Conservation (phyloP, 2,113 vertebrate species). For the Rhabdornis inornatus region DNA sequence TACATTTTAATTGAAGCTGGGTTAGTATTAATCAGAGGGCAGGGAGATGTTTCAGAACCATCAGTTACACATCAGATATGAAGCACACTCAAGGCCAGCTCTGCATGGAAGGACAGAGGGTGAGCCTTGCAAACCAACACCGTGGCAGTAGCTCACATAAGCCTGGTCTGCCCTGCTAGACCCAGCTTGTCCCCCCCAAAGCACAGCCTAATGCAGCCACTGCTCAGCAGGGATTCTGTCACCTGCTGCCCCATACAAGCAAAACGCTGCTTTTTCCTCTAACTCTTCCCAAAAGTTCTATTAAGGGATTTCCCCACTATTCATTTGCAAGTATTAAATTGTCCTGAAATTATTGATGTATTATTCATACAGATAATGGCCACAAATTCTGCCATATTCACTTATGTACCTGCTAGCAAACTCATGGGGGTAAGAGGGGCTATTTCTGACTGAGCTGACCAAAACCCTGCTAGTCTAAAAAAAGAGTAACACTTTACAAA, state of each 20-base stretch:
- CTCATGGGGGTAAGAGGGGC: neutral
- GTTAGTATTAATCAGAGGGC: conserved; percentile 38
- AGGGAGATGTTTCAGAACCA: neutral
- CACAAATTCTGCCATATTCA: neutral
- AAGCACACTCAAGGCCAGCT: neutral
- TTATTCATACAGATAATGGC: neutral
- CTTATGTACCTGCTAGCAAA: neutral
- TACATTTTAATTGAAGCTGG: conserved; percentile 39
- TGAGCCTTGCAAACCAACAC: accelerated
- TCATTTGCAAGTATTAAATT: neutral
- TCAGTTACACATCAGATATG: neutral
- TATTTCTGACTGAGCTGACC: neutral
- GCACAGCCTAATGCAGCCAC: neutral
- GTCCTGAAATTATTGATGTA: neutral
- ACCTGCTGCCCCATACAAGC: neutral
- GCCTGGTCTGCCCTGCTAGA: neutral
- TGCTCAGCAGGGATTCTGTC: neutral
- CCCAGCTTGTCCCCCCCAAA: neutral
- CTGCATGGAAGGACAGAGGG: neutral
- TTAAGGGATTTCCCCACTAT: neutral
- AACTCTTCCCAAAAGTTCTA: neutral
- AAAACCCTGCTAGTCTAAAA: neutral
- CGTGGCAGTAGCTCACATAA: accelerated
- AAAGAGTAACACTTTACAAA: neutral
- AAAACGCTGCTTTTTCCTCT: neutral